Percentiles rank a stretch among this genome's conserved stretches.
These are phyloP conservation scores for Philaenus spumarius DNA, from an alignment of 1,140 invertebrate species.

Conservation along the genomic window DNA sequence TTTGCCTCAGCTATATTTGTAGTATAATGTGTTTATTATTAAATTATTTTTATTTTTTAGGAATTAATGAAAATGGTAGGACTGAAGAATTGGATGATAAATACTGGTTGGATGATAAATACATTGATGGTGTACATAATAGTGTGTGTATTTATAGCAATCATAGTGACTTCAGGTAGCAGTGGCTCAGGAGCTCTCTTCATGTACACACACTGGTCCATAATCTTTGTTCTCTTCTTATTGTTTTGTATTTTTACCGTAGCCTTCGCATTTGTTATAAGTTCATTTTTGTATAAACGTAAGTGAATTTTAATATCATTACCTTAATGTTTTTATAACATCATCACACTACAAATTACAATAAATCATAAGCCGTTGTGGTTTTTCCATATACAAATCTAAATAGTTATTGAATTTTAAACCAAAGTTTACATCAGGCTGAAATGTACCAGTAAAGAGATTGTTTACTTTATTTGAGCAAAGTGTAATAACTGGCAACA, in stretches of 20 bases:
- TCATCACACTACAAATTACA: too few relatives aligned
- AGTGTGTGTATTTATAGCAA: constrained; percentile 42
- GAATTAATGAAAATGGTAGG: constrained; percentile 68
- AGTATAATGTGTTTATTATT: too few relatives aligned
- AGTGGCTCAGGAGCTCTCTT: constrained; percentile 35
- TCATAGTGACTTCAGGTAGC: constrained; percentile 37
- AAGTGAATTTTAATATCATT: too few relatives aligned
- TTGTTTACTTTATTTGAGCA: too few relatives aligned
- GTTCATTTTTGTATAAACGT: constrained; percentile 48
- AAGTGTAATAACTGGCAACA: too few relatives aligned
- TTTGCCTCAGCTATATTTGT: too few relatives aligned
- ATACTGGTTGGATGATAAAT: constrained; percentile 56
- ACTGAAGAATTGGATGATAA: constrained; percentile 53
- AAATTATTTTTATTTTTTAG: constrained; percentile 34
- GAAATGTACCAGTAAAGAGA: too few relatives aligned
- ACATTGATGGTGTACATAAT: constrained; percentile 47
- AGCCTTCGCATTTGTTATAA: constrained; percentile 42
- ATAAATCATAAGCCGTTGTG: too few relatives aligned
- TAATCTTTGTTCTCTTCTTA: constrained; percentile 47
- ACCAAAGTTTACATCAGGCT: too few relatives aligned
- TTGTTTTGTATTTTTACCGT: constrained; percentile 43
- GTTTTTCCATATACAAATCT: too few relatives aligned
- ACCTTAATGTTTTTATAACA: too few relatives aligned
- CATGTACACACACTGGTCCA: constrained; percentile 37
- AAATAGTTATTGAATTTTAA: too few relatives aligned